Percentiles rank a stretch among this genome's conserved stretches.
Evolutionary conservation across 2,113 vertebrate genomes (phyloP).

Genomic region (Montifringilla adamsi): DNA sequence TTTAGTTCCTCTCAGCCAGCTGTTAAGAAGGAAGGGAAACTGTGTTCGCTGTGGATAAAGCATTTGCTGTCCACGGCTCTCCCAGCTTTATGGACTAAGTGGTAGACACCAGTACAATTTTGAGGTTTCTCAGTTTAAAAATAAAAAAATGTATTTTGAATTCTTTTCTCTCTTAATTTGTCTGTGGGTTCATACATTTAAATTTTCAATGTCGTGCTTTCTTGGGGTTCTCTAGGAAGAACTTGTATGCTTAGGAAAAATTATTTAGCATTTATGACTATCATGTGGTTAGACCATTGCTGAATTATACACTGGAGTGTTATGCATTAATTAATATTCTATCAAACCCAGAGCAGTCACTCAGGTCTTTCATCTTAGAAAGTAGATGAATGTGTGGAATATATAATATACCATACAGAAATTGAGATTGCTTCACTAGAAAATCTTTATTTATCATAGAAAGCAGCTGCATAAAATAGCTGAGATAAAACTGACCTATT

Average conservation of each 20-base stretch:
- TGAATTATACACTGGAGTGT: not conserved
- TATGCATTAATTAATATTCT: not conserved
- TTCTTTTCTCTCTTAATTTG: not conserved
- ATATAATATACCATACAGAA: not conserved
- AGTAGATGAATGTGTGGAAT: not conserved
- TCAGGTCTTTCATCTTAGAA: constrained; percentile 22
- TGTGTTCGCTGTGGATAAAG: constrained; percentile 19
- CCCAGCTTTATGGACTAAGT: not conserved
- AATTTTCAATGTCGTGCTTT: not conserved
- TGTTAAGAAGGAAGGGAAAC: constrained; percentile 71
- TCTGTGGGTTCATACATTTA: not conserved
- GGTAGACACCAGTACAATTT: not conserved
- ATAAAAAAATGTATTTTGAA: not conserved
- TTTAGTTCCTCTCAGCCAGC: constrained; percentile 76
- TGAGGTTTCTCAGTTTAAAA: not conserved
- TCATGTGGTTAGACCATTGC: not conserved
- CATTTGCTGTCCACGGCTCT: not conserved
- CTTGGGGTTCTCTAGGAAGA: not conserved
- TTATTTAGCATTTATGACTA: not conserved
- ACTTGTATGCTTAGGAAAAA: not conserved
- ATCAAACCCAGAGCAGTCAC: not conserved
- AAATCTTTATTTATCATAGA: not conserved
- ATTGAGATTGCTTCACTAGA: not conserved
- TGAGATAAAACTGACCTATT: not conserved
- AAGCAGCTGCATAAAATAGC: not conserved